Base-by-base conservation (phyloP, 2,113 vertebrate genomes). In the Coryphaenoides rupestris region DNA sequence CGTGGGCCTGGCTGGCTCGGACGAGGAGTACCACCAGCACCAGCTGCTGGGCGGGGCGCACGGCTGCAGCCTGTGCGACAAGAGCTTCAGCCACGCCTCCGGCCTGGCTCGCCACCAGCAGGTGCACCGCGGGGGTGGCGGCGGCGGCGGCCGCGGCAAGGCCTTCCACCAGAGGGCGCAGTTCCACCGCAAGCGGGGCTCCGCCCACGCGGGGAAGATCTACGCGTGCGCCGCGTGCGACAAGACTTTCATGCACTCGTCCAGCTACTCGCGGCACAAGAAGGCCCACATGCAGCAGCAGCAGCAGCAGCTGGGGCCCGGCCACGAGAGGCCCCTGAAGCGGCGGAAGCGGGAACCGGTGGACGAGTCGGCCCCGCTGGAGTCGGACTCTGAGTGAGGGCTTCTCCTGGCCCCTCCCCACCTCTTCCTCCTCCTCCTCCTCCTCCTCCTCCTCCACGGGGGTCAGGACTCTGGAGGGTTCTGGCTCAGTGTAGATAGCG, bases 161-260 rank as follows among this genome's bases (percentile, higher is more conserved):
- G 50, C 50, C 50, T 19, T 66, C 81, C 62, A 53, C 49, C 52
- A 87, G 65, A 75, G 33, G 33, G 33, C 84, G 53, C 82, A 81
- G 75, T 76, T 80, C 68, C 80, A 80, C 33, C 79, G 81, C 53
- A 84, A 86, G 75, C 21, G 73, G 61, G 28, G 19, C 65, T 62
- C 78, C 71, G 56, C 23, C 23, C 23, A 15, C 55, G 4, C 23
- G 21, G 24, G 6, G 23, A 90, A 90, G 79, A 87, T 83, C 46
- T 91, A 89, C 75, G 77, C 80, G 17, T 91, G 90, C 54, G n/a
- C 60, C 0, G 73, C 83, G 50, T 91, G 90, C 79, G 83, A 81
- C 72, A 91, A 91, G 78, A 90, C 87, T 74, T 91, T 91, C 67
- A 87, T 90, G 76, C 90, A 91, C 80, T 90, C 88, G 0, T 90